Evolutionary conservation across 1,140 invertebrate genomes (phyloP).

Genomic region (Nephila pilipes): DNA sequence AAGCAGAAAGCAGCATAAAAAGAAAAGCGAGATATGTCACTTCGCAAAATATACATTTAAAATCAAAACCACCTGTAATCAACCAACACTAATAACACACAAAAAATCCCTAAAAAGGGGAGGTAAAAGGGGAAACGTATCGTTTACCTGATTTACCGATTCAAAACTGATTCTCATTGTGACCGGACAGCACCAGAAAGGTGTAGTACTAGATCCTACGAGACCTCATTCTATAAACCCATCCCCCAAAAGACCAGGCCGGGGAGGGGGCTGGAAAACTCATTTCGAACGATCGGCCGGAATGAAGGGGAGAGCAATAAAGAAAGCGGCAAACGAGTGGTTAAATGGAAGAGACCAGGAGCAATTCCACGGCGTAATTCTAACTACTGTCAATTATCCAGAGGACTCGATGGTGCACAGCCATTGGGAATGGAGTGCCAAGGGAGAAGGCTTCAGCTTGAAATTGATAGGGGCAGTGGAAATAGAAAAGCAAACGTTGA

Average conservation of each 20-base stretch:
- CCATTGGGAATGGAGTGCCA: not conserved
- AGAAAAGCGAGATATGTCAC: too few relatives aligned
- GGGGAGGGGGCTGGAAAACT: not conserved
- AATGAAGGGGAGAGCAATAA: slow-evolving; percentile 23
- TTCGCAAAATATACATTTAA: too few relatives aligned
- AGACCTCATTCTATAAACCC: not conserved
- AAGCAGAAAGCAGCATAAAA: too few relatives aligned
- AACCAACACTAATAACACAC: too few relatives aligned
- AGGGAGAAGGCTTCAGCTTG: not conserved
- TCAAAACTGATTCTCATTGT: not conserved
- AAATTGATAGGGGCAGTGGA: not conserved
- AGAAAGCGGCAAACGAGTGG: not conserved
- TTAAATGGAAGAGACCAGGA: slow-evolving; percentile 40
- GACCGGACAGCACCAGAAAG: not conserved
- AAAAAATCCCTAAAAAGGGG: too few relatives aligned
- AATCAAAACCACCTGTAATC: too few relatives aligned
- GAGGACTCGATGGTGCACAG: not conserved
- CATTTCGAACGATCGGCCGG: slow-evolving; percentile 20
- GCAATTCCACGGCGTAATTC: slow-evolving; percentile 43
- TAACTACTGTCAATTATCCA: slow-evolving; percentile 61
- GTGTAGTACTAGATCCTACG: not conserved
- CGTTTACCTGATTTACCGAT: not conserved
- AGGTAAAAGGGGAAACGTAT: too few relatives aligned
- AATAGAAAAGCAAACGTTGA: slow-evolving; percentile 12
- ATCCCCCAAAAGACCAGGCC: not conserved